Evolutionary conservation across 1,140 invertebrate genomes (phyloP), one percentile per base, ranked within the genome.

Genomic region (Drosophila suzukii): DNA sequence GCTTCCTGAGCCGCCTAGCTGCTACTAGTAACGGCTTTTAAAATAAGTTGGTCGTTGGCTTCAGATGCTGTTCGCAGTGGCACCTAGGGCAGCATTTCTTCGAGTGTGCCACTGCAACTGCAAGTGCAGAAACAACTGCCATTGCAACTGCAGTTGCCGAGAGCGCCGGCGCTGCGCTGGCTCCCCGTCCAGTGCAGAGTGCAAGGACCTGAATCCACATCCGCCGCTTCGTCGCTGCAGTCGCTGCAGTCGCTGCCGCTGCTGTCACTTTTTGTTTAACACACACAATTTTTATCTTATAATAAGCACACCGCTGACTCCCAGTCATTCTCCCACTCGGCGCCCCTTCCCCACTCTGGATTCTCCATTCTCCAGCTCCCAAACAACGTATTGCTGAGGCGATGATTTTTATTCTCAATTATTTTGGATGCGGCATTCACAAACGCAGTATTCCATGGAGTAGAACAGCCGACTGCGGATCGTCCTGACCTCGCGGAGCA

Each of bases 381-480:
- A 62, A 70, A 55, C 65, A 49, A 46, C 66, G 68, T 51, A 68
- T 55, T 59, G 46, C 55, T 49, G 65, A 70, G 81, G 46, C 73
- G 66, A 71, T 49, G 71, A 74, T 81, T 90, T 91, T 91, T 91
- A 76, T 80, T 73, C 70, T 78, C 70, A 61, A 86, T 86, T 91
- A 90, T 91, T 90, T 58, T 80, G 68, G 58, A 54, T 72, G 68
- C 46, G 20, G 79, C 74, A 81, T 75, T 84, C 68, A 65, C 63
- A 78, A 75, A 78, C 73, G 84, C 61, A 74, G 74, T 89, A 89
- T 88, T 88, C 84, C 70, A 88, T 88, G 84, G 70, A 88, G 85
- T 89, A 89, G 85, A 71, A 80, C 85, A 88, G 77, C 74, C 77
- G 84, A 89, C 76, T 88, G 84, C 84, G 85, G 84, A 88, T 89